phyloP scores from a whole-genome alignment of 2,113 vertebrate genomes.

The Sakesphorus luctuosus region DNA sequence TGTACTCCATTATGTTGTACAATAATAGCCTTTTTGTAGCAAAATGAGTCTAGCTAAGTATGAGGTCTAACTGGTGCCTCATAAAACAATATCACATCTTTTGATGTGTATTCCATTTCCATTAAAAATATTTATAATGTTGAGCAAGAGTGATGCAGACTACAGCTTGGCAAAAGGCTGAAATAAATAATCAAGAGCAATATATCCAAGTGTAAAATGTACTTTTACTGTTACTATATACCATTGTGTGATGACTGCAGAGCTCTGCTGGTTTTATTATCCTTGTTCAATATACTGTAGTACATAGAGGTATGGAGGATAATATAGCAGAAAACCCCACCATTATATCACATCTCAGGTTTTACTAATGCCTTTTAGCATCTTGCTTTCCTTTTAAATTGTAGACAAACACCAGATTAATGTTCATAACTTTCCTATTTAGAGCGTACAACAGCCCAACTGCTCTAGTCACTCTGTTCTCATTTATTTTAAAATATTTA shows the following conservation, averaged over 20 bases:
- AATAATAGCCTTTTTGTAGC: neutral
- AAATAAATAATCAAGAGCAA: neutral
- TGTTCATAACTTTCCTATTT: neutral
- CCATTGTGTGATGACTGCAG: neutral
- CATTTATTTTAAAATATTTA: slow-evolving; percentile 29
- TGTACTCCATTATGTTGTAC: neutral
- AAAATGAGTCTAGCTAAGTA: neutral
- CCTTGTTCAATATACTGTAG: neutral
- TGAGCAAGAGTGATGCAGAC: neutral
- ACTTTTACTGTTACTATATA: neutral
- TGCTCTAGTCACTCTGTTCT: slow-evolving; percentile 19
- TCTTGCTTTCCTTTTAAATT: neutral
- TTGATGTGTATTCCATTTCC: slow-evolving; percentile 14
- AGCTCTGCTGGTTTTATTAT: neutral
- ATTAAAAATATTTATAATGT: slow-evolving; percentile 3
- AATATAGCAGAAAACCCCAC: neutral
- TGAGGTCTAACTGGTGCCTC: slow-evolving; percentile 3
- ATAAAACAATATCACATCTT: slow-evolving; percentile 26
- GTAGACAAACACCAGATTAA: neutral
- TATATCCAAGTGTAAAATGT: neutral
- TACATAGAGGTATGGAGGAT: neutral
- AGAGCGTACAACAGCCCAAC: neutral
- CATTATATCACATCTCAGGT: neutral
- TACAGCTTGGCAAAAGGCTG: neutral
- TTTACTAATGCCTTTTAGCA: neutral